Base-by-base conservation (phyloP, 2,797 vertebrate genomes). In the Rhabdomys pumilio region DNA sequence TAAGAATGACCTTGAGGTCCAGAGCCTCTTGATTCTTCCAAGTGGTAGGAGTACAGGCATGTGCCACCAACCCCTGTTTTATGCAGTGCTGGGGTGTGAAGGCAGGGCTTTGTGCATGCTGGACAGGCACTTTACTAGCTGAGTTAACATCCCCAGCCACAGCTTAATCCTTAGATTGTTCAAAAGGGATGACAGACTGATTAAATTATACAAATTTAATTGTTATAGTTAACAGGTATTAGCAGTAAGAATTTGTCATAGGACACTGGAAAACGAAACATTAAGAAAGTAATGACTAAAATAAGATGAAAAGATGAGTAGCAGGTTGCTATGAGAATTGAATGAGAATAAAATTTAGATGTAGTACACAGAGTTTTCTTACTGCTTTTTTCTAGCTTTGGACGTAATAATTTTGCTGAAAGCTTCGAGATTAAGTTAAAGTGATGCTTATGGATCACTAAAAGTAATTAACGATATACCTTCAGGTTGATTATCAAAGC, bases 241-340 rank as follows among this genome's bases (percentile, higher is more conserved):
- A 69, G 55, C 85, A 82, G 55, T 80, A 80, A 95, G 86, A 38
- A 6, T 59, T 83, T 92, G 47, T 34, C 47, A 72, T 34, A 87
- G 57, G 53, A 83, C 24, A 7, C 81, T 20, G 63, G 65, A 89
- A 20, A 87, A 86, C 84, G 22, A 9, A 75, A 82, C 34, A 34
- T 69, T 96, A 86, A 80, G 73, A n/a, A 77, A 80, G 72, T 90
- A n/a, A 88, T 72, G 75, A 50, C 89, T 91, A n/a, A 96, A 91
- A 73, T 80, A 85, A 84, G 53, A 34, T 86, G 26, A 59, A 44
- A 92, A 84, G 69, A 65, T 85, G 11, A 89, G 61, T 91, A 38
- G 47, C 94, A 83, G 50, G 34, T 73, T 91, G 41, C 61, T 75
- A 7, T 90, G 88, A 92, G 53, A 92, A 72, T 95, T 76, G 86